These are phyloP conservation scores for Myotis myotis DNA, from an alignment of 2,797 vertebrate species.

Conservation along the genomic window DNA sequence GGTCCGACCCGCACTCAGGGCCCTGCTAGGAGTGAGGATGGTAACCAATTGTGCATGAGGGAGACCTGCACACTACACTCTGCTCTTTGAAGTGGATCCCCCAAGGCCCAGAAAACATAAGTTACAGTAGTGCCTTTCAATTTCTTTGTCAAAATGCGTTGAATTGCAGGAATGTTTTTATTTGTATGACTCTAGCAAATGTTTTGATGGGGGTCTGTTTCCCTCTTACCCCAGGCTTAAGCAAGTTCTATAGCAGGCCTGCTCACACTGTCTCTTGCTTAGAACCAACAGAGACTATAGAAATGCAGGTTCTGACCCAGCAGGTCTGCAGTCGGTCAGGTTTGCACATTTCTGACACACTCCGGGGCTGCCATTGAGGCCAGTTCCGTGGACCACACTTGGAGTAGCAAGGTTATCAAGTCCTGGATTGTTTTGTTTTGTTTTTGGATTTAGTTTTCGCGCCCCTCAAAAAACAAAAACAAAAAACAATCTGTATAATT, in stretches of 20 bases:
- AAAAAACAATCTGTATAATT: background rate
- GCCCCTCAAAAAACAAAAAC: background rate
- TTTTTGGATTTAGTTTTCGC: slow-evolving; percentile 15
- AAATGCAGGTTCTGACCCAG: background rate
- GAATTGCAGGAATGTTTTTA: background rate
- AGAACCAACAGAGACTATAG: background rate
- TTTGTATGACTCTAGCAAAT: slow-evolving; percentile 9
- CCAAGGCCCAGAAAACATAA: background rate
- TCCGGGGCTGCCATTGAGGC: background rate
- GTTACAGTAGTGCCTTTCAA: slow-evolving; percentile 27
- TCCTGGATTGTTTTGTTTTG: background rate
- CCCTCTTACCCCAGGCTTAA: background rate
- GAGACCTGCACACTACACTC: background rate
- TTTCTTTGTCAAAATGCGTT: slow-evolving; percentile 51
- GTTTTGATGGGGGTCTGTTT: background rate
- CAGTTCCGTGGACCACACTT: background rate
- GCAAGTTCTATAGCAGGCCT: background rate
- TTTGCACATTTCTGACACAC: background rate
- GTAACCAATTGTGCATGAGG: too few relatives aligned
- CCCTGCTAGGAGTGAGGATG: background rate
- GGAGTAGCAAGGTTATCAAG: background rate
- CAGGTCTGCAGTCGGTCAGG: background rate
- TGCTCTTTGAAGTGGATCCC: background rate
- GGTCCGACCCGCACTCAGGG: background rate
- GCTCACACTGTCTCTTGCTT: background rate